Conservation (phyloP, 2,888 invertebrate genomes). For the Diaprepes abbreviatus region DNA sequence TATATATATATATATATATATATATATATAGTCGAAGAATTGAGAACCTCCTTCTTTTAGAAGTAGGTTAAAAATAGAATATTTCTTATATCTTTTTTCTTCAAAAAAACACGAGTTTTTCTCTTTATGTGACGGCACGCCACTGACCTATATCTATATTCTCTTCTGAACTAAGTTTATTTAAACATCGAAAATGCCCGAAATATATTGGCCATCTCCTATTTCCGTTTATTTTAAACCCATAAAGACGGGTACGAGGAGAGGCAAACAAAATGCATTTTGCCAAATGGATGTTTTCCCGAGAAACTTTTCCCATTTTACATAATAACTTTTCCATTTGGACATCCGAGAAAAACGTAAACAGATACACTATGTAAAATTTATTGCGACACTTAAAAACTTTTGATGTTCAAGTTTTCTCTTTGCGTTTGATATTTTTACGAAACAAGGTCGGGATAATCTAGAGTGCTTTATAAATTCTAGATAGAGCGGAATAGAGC, state of each 20-base stretch:
- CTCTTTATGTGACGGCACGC: no score
- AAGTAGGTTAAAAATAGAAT: no score
- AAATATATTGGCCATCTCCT: not conserved
- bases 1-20: no score
- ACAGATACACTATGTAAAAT: conserved; percentile 49
- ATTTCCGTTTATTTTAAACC: conserved; percentile 19
- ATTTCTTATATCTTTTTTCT: no score
- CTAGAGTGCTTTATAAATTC: no score
- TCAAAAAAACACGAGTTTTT: not conserved
- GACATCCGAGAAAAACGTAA: conserved; percentile 45
- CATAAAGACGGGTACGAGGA: conserved; percentile 21
- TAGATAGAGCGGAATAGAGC: no score
- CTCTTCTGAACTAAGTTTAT: not conserved
- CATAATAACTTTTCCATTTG: conserved; percentile 51
- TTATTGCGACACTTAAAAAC: conserved; percentile 43
- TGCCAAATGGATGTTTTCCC: conserved; percentile 43
- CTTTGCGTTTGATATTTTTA: conserved; percentile 29
- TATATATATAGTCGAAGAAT: no score
- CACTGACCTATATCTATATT: no score
- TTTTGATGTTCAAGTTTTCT: conserved; percentile 39
- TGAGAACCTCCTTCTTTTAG: no score
- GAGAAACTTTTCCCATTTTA: conserved; percentile 47
- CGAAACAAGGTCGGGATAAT: conserved; percentile 26
- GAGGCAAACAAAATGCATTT: conserved; percentile 41
- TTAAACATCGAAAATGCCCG: not conserved